These are phyloP conservation scores for Eremophila alpestris DNA, from an alignment of 2,797 vertebrate species.

Conservation along the genomic window DNA sequence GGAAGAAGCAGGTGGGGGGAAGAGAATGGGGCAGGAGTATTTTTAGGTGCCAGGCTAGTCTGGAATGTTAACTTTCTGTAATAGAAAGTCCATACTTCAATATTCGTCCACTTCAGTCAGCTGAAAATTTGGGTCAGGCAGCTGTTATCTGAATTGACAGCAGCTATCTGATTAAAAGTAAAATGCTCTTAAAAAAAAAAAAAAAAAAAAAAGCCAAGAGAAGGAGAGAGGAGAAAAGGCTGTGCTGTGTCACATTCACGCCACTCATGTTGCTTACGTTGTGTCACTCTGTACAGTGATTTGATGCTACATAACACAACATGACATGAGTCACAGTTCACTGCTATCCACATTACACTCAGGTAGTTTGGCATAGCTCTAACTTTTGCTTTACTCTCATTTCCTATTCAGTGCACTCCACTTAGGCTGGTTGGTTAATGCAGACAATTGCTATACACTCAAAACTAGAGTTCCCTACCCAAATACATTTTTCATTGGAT, in stretches of 20 bases:
- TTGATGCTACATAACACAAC: slow-evolving; percentile 66
- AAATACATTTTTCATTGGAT: slow-evolving; percentile 68
- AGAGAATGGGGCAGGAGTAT: not conserved
- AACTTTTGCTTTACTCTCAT: slow-evolving; percentile 59
- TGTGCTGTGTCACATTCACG: slow-evolving; percentile 74
- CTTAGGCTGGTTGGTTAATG: slow-evolving; percentile 54
- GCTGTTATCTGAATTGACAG: slow-evolving; percentile 73
- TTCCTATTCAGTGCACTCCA: slow-evolving; percentile 61
- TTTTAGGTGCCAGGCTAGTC: slow-evolving; percentile 44
- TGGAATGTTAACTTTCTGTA: slow-evolving; percentile 64
- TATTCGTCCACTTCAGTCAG: slow-evolving; percentile 69
- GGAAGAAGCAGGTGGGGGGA: not conserved
- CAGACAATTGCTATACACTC: slow-evolving; percentile 40
- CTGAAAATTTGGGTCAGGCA: slow-evolving; percentile 71
- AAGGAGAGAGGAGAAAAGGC: slow-evolving; percentile 33
- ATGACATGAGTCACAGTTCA: slow-evolving; percentile 66
- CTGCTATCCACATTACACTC: slow-evolving; percentile 61
- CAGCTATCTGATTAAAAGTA: slow-evolving; percentile 73
- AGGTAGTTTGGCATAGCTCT: slow-evolving; percentile 47
- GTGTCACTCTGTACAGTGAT: slow-evolving; percentile 62
- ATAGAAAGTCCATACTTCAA: slow-evolving; percentile 46
- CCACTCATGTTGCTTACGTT: slow-evolving; percentile 60
- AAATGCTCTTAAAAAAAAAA: slow-evolving; percentile 66
- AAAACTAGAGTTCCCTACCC: slow-evolving; percentile 58
- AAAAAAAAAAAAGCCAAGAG: not conserved